Base-by-base conservation (phyloP, 2,888 invertebrate species). In the Encarsia formosa region DNA sequence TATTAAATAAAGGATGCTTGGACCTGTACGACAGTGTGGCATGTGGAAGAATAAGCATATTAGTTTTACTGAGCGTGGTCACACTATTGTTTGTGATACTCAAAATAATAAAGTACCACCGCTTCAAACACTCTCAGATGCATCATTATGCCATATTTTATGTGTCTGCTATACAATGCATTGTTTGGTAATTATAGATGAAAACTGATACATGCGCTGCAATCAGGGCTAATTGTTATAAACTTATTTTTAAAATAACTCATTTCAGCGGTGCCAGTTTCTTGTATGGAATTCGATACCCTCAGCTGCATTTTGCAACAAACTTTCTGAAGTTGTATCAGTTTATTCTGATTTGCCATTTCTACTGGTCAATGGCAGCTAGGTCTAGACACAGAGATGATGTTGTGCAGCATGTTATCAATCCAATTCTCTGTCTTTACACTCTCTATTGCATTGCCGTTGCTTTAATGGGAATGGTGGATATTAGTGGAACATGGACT, bases 91-190 rank as follows among this genome's bases (percentile, higher is more conserved):
- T 69, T 38, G 58, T 69, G 31, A 43, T 69, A 31, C 42, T 67
- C 26, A 76, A 76, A 58, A 70, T 78, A 26, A 65, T 76, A 2
- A 71, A 72, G 52, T 73, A 78, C 20, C 78, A 78, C 59, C 61
- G 71, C 20, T 70, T 71, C 53, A 71, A 69, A 43, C 77, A 78
- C 59, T 75, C 73, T 20, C 74, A 75, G 52, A 70, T 76, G 58
- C 77, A 79, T 59, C 78, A 78, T 59, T 78, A 76, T 65, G 69
- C 75, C 54, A 75, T 79, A 56, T 78, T 78, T 63, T 78, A 78
- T 61, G 69, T 75, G 24, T 77, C 78, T 31, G 71, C 73, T 13
- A 61, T 77, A 29, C 76, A 77, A 63, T 76, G 76, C 62, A 64
- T 74, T 37, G 64, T 76, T 38, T 76, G 76, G 78, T 78, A 66